Base-by-base conservation (phyloP, 1,140 invertebrate species). In the Rhizoglyphus robini region DNA sequence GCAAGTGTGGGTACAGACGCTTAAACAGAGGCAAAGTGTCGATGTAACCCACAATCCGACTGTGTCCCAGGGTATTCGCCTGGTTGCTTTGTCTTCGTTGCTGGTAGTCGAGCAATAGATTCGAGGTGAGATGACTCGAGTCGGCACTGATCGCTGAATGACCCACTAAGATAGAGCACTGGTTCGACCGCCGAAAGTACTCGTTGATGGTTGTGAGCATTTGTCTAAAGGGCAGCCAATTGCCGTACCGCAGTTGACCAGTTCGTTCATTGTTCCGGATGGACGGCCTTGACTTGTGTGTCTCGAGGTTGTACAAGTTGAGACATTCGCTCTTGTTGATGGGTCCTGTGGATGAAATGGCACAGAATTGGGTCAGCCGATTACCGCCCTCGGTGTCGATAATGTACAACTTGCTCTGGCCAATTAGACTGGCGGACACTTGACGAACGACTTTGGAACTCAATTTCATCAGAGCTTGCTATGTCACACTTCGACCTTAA, bases 301-400 rank as follows among this genome's bases (percentile, higher is more conserved):
- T 54, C 51, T 54, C 51, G 8, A 54, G 51, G 51, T 54, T 54
- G 51, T 54, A 54, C 51, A 54, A 23, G 31, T 54, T 54, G 20
- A 54, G 51, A 54, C 51, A 54, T 32, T 54, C 51, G 23, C 51
- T 54, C 20, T 54, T 54, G 51, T 25, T 27, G 20, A 54, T 8
- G 8, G 51, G 31, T 15, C 23, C 23, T 8, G 8, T 54, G 8
- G 51, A 25, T 5, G 51, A 54, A 23, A 54, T 54, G 8, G 51
- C 8, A 32, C 51, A 54, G 51, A 54, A 54, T 54, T 54, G 51
- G 23, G 8, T 54, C 8, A 54, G 51, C 23, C 51, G 51, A 15
- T 20, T 20, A 15, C 51, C 51, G 20, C 51, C 51, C 20, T 54
- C 51, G 20, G 51, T 54, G 20, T 54, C 51, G 31, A 54, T 27